phyloP scores from a whole-genome alignment of 2,113 vertebrate species.

The Spea bombifrons region DNA sequence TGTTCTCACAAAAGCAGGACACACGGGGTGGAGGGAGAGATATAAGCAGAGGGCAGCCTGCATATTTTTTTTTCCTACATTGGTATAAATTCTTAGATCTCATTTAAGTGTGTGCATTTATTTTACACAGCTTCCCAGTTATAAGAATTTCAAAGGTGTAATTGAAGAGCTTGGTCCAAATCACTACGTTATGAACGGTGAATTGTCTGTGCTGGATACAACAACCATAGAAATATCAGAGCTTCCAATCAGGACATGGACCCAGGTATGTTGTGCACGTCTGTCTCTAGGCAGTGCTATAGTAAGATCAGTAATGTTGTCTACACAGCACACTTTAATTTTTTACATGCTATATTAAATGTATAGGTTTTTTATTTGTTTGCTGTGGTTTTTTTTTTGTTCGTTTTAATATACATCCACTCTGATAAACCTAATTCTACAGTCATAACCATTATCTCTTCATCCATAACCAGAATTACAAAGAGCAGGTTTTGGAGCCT shows the following conservation, averaged over 20 bases:
- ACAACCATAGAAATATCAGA: slow-evolving; percentile 98
- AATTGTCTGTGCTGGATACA: slow-evolving; percentile 86
- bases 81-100: no score
- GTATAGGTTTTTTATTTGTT: neutral
- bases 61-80: no score
- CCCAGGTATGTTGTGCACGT: slow-evolving; percentile 72
- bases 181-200: slow-evolving; percentile 84
- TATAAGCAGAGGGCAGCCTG: no score
- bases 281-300: no score
- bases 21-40: no score
- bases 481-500: slow-evolving; percentile 90
- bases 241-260: slow-evolving; percentile 90
- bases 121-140: slow-evolving; percentile 80
- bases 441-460: neutral
- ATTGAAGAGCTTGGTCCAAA: slow-evolving; percentile 83
- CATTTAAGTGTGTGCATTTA: no score
- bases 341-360: no score
- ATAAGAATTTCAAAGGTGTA: slow-evolving; percentile 91
- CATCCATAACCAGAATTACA: slow-evolving; percentile 73
- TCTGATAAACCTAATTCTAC: no score
- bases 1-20: no score
- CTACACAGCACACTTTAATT: no score
- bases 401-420: neutral
- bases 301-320: no score
- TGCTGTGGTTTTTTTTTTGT: neutral